phyloP scores from a whole-genome alignment of 2,797 vertebrate species.

The Cuniculus paca region DNA sequence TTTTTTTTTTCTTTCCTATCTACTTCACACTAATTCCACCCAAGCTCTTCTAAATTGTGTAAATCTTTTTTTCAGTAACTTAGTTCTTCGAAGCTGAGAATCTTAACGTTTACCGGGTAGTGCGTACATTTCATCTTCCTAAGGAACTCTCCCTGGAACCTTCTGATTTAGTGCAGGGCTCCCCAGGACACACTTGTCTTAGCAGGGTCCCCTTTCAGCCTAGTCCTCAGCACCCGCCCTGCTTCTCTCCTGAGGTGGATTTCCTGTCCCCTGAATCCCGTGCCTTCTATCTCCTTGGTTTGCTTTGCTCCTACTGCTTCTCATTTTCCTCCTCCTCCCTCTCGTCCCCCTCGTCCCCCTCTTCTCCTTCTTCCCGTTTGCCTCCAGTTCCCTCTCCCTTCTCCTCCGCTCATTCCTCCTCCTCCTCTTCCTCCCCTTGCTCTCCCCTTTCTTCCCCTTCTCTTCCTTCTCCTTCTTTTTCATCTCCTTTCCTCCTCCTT shows the following conservation, averaged over 20 bases:
- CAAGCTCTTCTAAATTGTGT: not conserved
- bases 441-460: not conserved
- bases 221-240: not conserved
- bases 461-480: too few species aligned
- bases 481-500: too few species aligned
- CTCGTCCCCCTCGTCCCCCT: not conserved
- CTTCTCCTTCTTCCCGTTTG: too few species aligned
- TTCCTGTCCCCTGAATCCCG: not conserved
- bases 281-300: not conserved
- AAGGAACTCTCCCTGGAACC: not conserved
- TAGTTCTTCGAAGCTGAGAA: not conserved
- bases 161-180: not conserved
- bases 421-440: rapidly evolving
- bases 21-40: not conserved
- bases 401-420: not conserved
- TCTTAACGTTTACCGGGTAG: not conserved
- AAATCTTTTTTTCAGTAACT: not conserved
- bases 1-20: not conserved
- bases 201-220: not conserved
- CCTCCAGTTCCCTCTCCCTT: not conserved
- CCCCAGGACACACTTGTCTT: not conserved
- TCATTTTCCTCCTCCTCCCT: not conserved
- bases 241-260: not conserved
- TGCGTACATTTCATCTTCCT: not conserved
- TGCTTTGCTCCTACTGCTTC: not conserved